Conservation (phyloP, 2,113 vertebrate genomes). For the Percopsis transmontana region DNA sequence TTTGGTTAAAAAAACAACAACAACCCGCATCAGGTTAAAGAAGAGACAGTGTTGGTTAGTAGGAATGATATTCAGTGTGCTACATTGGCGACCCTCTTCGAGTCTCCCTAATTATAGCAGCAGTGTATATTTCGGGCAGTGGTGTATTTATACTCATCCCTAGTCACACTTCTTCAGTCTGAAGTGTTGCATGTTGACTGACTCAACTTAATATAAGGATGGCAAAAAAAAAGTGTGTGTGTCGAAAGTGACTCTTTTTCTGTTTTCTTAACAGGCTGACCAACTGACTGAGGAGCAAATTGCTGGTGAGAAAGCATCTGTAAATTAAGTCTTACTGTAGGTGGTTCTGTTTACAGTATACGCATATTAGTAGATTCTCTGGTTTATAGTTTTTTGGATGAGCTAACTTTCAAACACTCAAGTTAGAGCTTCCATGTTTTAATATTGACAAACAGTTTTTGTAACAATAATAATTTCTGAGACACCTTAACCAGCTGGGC, state of each 20-base stretch:
- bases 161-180: constrained; percentile 72
- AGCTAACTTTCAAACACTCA: no score
- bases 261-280: constrained; percentile 80
- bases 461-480: no score
- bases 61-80: constrained; percentile 72
- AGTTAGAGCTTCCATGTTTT: no score
- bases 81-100: constrained; percentile 78
- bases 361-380: no score
- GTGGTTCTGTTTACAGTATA: not conserved
- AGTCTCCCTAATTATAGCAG: constrained; percentile 80
- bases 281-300: constrained; percentile 92
- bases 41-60: constrained; percentile 55
- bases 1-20: not conserved
- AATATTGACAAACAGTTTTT: no score
- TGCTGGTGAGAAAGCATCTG: constrained; percentile 79
- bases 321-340: not conserved
- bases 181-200: constrained; percentile 64
- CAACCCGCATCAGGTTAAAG: constrained; percentile 35
- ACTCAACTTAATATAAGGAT: constrained; percentile 46
- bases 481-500: no score
- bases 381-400: no score
- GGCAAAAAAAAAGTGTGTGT: constrained; percentile 1
- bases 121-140: constrained; percentile 72
- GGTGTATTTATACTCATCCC: constrained; percentile 78
- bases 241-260: no score